A percentile compares a stretch with the other conserved stretches of the same genome.
These are phyloP conservation scores for Trichonephila inaurata DNA, from an alignment of 1,140 invertebrate genomes.

Conservation along the genomic window DNA sequence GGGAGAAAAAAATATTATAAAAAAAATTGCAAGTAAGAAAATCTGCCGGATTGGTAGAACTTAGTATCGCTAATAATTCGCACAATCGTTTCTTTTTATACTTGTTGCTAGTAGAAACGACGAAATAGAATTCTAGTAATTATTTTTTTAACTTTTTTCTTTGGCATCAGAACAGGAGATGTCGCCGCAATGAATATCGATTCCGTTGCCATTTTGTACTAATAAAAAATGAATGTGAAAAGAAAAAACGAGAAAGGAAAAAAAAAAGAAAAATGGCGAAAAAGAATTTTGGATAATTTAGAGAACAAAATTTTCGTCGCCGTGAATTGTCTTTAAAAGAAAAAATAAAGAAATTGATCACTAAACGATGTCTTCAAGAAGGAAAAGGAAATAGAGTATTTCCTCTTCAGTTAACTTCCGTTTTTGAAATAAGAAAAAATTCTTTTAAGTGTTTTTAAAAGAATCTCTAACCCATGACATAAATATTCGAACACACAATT, in stretches of 20 bases:
- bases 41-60: conserved; percentile 8
- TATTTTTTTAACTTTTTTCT: conserved; percentile 28
- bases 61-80: conserved; percentile 46
- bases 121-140: conserved; percentile 36
- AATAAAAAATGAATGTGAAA: conserved; percentile 65
- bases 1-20: neutral
- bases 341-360: neutral
- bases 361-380: neutral
- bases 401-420: neutral
- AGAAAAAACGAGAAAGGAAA: neutral
- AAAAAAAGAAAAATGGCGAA: neutral
- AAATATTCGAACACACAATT: no score
- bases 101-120: conserved; percentile 66
- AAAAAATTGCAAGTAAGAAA: neutral
- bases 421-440: neutral
- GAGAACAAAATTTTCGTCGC: conserved; percentile 33
- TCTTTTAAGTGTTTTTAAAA: neutral
- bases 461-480: no score
- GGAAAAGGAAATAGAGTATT: conserved; percentile 25
- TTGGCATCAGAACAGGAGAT: conserved; percentile 34
- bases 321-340: neutral
- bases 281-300: conserved; percentile 54
- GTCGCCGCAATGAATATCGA: conserved; percentile 63
- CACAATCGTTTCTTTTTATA: conserved; percentile 28
- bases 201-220: conserved; percentile 54